These are phyloP conservation scores for Argentina silus DNA, from an alignment of 2,797 vertebrate species.

Conservation along the genomic window DNA sequence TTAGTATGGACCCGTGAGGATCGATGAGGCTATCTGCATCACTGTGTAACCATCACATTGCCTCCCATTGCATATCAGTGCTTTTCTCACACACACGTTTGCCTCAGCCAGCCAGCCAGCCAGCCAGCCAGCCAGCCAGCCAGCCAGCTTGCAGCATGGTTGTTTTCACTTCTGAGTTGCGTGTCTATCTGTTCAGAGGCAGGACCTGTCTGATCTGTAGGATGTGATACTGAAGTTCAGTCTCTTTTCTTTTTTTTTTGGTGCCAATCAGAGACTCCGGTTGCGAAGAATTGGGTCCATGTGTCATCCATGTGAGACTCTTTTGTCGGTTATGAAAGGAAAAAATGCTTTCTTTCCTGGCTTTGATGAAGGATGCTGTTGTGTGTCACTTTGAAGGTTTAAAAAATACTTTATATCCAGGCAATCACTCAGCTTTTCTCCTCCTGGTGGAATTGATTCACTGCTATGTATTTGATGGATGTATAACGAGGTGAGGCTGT, in stretches of 20 bases:
- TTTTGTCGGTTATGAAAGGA: slow-evolving; percentile 42
- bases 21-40: slow-evolving; percentile 58
- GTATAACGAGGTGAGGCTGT: slow-evolving; percentile 28
- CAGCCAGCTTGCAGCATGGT: neutral
- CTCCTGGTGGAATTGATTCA: slow-evolving; percentile 45
- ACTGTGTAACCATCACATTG: slow-evolving; percentile 71
- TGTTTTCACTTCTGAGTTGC: slow-evolving; percentile 17
- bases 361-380: slow-evolving; percentile 18
- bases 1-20: slow-evolving; percentile 19
- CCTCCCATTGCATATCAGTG: slow-evolving; percentile 49
- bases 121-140: slow-evolving; percentile 29
- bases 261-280: slow-evolving; percentile 73
- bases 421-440: slow-evolving; percentile 47
- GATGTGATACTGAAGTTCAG: slow-evolving; percentile 40
- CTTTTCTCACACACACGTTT: slow-evolving; percentile 52
- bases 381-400: slow-evolving; percentile 53
- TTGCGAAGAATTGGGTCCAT: slow-evolving; percentile 56
- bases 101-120: slow-evolving; percentile 57
- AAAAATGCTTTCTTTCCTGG: slow-evolving; percentile 21
- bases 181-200: slow-evolving; percentile 12
- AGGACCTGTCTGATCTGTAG: slow-evolving; percentile 11
- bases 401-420: slow-evolving; percentile 29
- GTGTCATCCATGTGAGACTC: slow-evolving; percentile 62
- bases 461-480: slow-evolving; percentile 44
- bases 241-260: slow-evolving; percentile 1